A percentile compares a stretch with the other conserved stretches of the same genome.
These are phyloP conservation scores for Metacarcinus magister DNA, from an alignment of 2,888 invertebrate genomes.

Conservation along the genomic window DNA sequence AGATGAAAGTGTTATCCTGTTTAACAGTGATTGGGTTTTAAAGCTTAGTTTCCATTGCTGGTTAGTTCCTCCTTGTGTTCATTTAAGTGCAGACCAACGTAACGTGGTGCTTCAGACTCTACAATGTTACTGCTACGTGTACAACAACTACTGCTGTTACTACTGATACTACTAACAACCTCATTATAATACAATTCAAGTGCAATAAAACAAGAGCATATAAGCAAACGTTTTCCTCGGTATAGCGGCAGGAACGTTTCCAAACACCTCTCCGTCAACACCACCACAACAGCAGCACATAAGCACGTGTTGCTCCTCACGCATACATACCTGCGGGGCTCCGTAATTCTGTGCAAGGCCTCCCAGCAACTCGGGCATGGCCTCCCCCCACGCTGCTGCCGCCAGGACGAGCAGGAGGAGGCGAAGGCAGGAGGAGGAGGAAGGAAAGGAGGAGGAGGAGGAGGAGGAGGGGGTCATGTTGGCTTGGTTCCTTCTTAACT, in stretches of 20 bases:
- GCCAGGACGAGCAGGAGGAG: background rate
- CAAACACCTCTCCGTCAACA: background rate
- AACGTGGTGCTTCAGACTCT: background rate
- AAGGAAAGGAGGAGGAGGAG: background rate
- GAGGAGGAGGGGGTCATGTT: background rate
- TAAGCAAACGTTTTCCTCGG: background rate
- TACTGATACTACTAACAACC: background rate
- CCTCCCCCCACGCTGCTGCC: background rate
- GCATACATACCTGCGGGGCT: conserved; percentile 44
- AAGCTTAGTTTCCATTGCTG: background rate
- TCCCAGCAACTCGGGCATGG: background rate
- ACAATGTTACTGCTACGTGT: background rate
- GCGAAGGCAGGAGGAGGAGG: background rate
- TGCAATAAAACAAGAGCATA: background rate
- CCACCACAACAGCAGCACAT: background rate
- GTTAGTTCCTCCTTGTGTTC: background rate
- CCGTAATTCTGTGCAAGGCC: conserved; percentile 33
- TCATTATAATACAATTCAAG: background rate
- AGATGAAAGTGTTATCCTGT: background rate
- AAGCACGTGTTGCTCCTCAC: background rate
- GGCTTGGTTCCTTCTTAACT: conserved; percentile 21
- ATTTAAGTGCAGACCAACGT: background rate
- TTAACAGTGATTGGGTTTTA: background rate
- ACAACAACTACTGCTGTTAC: background rate
- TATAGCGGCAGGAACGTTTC: background rate